A percentile compares a stretch with the other conserved stretches of the same genome.
Conservation (phyloP, 2,888 invertebrate genomes). For the Stenchaetothrips biformis region DNA sequence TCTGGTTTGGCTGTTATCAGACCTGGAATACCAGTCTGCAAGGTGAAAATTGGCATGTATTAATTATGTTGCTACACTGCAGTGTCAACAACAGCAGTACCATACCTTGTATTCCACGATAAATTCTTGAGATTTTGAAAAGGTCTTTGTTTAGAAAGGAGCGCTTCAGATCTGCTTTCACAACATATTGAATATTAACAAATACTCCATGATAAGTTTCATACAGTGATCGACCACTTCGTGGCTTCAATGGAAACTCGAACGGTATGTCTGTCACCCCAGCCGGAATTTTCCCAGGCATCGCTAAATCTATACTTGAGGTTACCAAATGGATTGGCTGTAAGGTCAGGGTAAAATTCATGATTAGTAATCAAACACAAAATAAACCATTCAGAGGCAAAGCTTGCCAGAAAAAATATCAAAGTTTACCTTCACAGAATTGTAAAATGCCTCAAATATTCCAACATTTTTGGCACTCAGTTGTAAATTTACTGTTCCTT, state of each 20-base stretch:
- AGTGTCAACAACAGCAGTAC: background rate
- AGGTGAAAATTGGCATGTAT: conserved; percentile 29
- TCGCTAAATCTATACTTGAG: conserved; percentile 71
- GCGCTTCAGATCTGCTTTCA: conserved; percentile 83
- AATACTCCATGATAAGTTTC: conserved; percentile 98
- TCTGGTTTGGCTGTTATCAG: conserved; percentile 49
- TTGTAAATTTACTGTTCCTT: conserved; percentile 85
- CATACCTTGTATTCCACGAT: conserved; percentile 77
- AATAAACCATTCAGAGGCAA: conserved; percentile 5
- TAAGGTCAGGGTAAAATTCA: conserved; percentile 40
- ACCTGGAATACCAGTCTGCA: conserved; percentile 41
- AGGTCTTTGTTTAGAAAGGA: conserved; percentile 85
- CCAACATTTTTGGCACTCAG: conserved; percentile 88
- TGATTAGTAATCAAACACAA: background rate
- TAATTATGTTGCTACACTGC: too few relatives aligned
- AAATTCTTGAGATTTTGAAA: conserved; percentile 68
- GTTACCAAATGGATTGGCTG: conserved; percentile 82
- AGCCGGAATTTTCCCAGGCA: conserved; percentile 76
- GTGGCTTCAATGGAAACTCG: conserved; percentile 75
- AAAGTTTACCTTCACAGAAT: conserved; percentile 75
- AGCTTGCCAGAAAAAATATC: background rate
- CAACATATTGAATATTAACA: conserved; percentile 80
- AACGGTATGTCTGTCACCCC: conserved; percentile 91
- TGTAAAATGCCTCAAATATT: conserved; percentile 91
- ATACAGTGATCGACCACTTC: conserved; percentile 60